Base-by-base conservation (phyloP, 92 coral and sea anemone genomes). In the Zoanthus sociatus region DNA sequence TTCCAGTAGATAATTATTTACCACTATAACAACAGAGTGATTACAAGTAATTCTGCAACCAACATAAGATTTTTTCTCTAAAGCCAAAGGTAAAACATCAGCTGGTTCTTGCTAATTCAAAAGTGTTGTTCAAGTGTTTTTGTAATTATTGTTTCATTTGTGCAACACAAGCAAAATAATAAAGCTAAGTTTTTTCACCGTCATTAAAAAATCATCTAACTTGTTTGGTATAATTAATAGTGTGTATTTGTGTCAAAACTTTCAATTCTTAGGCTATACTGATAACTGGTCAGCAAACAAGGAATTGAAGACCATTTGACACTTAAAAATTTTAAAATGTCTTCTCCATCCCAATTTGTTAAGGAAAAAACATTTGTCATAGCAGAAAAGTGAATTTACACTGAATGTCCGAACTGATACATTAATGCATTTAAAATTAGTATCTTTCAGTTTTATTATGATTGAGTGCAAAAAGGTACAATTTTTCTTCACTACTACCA, bases 141-240 rank as follows among this genome's bases (percentile, higher is more conserved):
- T 46, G 60, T 18, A 81, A 81, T 81, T 81, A 46, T 18, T 45
- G 75, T 81, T 81, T 81, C 46, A 21, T 81, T 81, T 46, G 67
- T n/a, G 47, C 44, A 30, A 67, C 42, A 67, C 47, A 44, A 66
- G 46, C 71, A 64, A 66, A 64, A 81, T 79, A 79, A 81, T 58
- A 66, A 42, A 81, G 16, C 66, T 66, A 44, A 68, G 26, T 44
- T 44, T 81, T 67, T 32, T 81, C 44, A 66, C 85, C 45, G 67
- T 81, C 76, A 81, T 81, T 81, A 66, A 81, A 81, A 61, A 81
- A 81, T 64, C 73, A 66, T 66, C 75, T 67, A 10, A 48, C 37
- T 44, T 66, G 74, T 64, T 15, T 64, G 74, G 47, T 11, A 21
- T 81, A 47, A 46, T 81, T 66, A 81, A 66, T 46, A 81, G 3